A percentile compares a stretch with the other conserved stretches of the same genome.
Conservation (phyloP, 1,140 invertebrate genomes). For the Aphelenchoides fujianensis region DNA sequence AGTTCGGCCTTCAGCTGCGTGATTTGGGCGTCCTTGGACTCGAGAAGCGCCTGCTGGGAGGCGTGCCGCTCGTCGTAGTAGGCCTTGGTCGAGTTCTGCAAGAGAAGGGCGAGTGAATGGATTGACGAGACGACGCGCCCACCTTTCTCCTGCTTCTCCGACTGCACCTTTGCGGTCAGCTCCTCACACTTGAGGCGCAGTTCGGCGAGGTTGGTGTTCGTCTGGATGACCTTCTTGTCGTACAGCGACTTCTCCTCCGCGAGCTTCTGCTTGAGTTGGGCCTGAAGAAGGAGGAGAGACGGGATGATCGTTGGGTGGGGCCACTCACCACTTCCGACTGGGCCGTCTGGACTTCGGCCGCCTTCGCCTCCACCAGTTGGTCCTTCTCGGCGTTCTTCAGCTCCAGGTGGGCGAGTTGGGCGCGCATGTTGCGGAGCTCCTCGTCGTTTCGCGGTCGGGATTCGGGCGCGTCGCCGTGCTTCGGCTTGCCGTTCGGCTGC, state of each 20-base stretch:
- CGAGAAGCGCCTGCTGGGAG: background rate
- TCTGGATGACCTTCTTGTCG: background rate
- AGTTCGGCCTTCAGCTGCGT: background rate
- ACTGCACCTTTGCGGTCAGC: background rate
- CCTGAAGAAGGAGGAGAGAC: background rate
- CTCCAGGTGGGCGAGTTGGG: background rate
- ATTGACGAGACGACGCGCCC: too few species aligned
- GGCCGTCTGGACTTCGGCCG: background rate
- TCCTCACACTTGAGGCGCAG: background rate
- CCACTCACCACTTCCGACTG: constrained; percentile 1
- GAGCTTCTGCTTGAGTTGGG: background rate
- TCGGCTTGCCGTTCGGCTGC: background rate
- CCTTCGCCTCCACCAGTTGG: background rate
- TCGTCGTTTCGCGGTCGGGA: background rate
- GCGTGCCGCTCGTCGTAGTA: constrained; percentile 3
- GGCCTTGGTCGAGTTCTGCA: constrained; percentile 7
- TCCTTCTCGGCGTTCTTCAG: background rate
- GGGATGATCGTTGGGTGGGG: background rate
- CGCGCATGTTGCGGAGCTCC: background rate
- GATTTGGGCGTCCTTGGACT: constrained; percentile 8
- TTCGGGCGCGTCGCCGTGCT: background rate
- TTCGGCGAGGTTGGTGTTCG: background rate
- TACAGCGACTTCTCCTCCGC: constrained; percentile 4
- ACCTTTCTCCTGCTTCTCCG: constrained; percentile 5
- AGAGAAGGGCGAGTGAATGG: background rate